These are phyloP conservation scores for Crypturellus undulatus DNA, from an alignment of 2,113 vertebrate genomes.

Conservation along the genomic window DNA sequence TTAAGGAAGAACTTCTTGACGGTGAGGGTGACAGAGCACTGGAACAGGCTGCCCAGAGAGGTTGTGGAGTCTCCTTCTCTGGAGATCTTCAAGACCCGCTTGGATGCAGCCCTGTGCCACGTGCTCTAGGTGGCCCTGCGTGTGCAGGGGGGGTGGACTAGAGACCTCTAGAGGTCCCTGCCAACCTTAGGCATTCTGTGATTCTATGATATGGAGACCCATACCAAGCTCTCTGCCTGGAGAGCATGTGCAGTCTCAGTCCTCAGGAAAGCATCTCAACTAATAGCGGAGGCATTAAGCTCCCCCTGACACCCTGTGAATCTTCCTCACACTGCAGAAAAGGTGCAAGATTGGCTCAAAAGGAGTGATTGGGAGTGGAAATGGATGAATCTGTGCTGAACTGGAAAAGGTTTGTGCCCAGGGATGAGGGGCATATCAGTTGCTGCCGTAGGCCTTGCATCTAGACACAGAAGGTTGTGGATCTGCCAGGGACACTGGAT, in stretches of 20 bases:
- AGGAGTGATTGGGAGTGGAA: neutral
- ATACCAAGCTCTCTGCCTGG: neutral
- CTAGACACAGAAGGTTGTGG: neutral
- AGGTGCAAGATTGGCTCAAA: neutral
- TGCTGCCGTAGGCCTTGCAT: neutral
- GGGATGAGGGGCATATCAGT: rapidly evolving
- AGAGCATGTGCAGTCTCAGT: neutral
- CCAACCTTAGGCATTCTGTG: too few species aligned
- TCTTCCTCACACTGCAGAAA: rapidly evolving
- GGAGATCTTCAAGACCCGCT: too few species aligned
- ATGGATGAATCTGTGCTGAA: neutral
- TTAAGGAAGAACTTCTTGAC: too few species aligned
- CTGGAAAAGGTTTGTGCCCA: neutral
- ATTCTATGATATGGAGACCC: neutral
- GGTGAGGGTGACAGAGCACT: too few species aligned
- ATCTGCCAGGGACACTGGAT: neutral
- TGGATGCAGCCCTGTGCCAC: too few species aligned
- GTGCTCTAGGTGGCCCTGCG: too few species aligned
- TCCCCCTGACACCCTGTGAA: neutral
- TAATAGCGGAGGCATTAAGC: neutral
- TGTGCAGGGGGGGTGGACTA: too few species aligned
- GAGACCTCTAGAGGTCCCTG: too few species aligned
- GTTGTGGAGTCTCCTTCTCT: too few species aligned
- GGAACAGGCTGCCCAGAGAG: too few species aligned
- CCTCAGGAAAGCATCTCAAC: neutral